A percentile compares a stretch with the other conserved stretches of the same genome.
Evolutionary conservation across 2,888 invertebrate species (phyloP).

Genomic region (Ecdyonurus torrentis): DNA sequence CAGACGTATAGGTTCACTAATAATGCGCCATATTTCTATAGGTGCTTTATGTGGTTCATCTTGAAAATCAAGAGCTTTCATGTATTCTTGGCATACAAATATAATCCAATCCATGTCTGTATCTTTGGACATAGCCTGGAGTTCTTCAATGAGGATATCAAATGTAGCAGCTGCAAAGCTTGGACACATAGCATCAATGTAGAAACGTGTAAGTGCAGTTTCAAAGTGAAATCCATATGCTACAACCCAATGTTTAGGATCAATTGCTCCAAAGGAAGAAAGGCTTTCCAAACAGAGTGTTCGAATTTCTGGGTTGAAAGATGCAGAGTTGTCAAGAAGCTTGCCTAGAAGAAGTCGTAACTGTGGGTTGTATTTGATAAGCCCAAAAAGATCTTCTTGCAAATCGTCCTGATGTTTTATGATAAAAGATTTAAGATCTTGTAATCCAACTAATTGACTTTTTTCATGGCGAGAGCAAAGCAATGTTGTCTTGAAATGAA

Average conservation of each 20-base stretch:
- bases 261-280: background rate
- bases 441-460: background rate
- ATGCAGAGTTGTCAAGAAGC: background rate
- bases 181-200: background rate
- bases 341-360: background rate
- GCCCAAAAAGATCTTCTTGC: background rate
- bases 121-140: background rate
- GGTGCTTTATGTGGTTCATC: background rate
- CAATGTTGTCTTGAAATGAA: background rate
- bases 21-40: background rate
- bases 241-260: background rate
- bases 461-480: background rate
- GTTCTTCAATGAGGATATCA: background rate
- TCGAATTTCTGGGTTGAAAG: background rate
- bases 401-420: background rate
- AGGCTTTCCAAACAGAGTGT: background rate
- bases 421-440: background rate
- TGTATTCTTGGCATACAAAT: background rate
- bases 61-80: background rate
- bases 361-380: background rate
- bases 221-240: background rate
- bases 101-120: background rate
- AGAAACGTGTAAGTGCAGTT: background rate
- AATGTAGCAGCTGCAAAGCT: background rate
- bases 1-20: background rate